A percentile compares a stretch with the other conserved stretches of the same genome.
Conservation (phyloP, 2,888 invertebrate species). For the Agonopterix alstromeriana region DNA sequence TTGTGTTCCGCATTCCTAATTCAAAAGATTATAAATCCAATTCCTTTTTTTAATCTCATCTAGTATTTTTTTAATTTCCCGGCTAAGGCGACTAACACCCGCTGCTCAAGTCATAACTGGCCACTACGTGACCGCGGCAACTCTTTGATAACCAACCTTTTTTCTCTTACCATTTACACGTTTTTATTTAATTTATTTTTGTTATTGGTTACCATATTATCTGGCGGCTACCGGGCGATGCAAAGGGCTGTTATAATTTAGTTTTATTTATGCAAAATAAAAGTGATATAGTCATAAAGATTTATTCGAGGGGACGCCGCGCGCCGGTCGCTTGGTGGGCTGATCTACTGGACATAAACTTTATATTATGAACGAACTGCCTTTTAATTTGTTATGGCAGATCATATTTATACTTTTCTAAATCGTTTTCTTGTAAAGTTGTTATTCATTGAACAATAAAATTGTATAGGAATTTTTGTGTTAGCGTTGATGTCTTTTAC, state of each 20-base stretch:
- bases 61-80: conserved; percentile 61
- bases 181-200: conserved; percentile 62
- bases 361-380: conserved; percentile 20
- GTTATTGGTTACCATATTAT: conserved; percentile 71
- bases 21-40: conserved; percentile 25
- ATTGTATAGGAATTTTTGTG: not conserved
- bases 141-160: conserved; percentile 63
- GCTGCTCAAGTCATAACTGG: conserved; percentile 66
- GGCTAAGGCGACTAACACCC: conserved; percentile 44
- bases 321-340: conserved; percentile 30
- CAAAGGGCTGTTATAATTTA: conserved; percentile 70
- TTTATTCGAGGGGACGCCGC: conserved; percentile 45
- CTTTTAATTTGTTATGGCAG: conserved; percentile 17
- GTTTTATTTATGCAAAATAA: conserved; percentile 76
- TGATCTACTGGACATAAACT: conserved; percentile 20
- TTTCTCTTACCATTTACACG: conserved; percentile 50
- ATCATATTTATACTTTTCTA: not conserved
- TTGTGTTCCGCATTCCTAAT: conserved; percentile 14
- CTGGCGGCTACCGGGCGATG: conserved; percentile 69
- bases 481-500: conserved; percentile 18
- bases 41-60: conserved; percentile 26
- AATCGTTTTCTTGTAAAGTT: not conserved
- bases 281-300: conserved; percentile 57
- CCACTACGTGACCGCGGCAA: conserved; percentile 69
- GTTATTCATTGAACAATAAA: not conserved